Base-by-base conservation (phyloP, 2,113 vertebrate genomes). In the Leptobrachium leishanense region DNA sequence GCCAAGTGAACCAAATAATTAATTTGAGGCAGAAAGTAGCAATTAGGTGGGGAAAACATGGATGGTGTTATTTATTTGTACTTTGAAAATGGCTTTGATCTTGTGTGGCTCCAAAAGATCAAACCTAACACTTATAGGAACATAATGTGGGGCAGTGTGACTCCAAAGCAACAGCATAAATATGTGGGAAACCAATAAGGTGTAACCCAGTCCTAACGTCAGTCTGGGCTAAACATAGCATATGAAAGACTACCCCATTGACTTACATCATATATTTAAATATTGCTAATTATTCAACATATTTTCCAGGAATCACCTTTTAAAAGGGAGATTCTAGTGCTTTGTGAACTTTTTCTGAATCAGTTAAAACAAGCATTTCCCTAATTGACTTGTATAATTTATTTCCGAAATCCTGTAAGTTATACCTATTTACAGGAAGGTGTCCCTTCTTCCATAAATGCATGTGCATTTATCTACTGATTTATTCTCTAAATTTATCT, bases 1-100 rank as follows among this genome's bases (percentile, higher is more conserved):
- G 78, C 78, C 78, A 81, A 81, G 78, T 74, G 64, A 81, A 81
- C 78, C 78, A 74, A 81, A 68, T 74, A 68, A 81, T 81, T 81
- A 81, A 81, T 74, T 74, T 68, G 50, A 80, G 70, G 12, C 65
- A 50, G 64, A 81, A 81, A 81, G 78, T 81, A 74, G 72, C 72
- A 81, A 62, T 81, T 74, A 72, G 64, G 62, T 68, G 77, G 70
- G 62, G 43, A 73, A 79, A 79, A 73, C 40, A 79, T 5, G 42
- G 46, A 73, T 73, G 71, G 54, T 39, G 71, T 74, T 81, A 74
- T 81, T 81, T 81, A 81, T 81, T 81, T 80, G 72, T 65, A 79
- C 77, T 72, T 73, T 79, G 44, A 46, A 50, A 55, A 68, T 31
- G 20, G 2, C 72, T 81, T 81, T 81, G 71, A 81, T 81, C 78